These are phyloP conservation scores for Cyprinodon brontotheroides DNA, from an alignment of 2,113 vertebrate species.

Conservation along the genomic window DNA sequence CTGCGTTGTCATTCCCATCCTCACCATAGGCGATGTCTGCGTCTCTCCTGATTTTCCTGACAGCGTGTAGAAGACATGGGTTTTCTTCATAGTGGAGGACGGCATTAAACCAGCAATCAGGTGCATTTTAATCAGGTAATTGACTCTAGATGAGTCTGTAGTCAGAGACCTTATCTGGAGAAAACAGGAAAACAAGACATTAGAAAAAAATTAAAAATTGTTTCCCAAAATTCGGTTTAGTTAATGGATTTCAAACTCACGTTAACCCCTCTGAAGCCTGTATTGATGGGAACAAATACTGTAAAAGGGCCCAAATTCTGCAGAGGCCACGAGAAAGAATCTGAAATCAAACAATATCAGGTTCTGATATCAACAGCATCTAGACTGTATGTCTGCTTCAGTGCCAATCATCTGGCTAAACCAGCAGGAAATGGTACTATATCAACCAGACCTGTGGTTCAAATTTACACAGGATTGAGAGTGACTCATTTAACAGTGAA, in stretches of 20 bases:
- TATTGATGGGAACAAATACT: constrained; percentile 86
- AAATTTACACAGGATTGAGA: too few relatives aligned
- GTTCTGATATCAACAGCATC: neutral
- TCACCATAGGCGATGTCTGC: constrained; percentile 64
- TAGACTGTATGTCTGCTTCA: neutral
- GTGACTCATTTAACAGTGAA: too few relatives aligned
- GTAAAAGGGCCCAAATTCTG: constrained; percentile 90
- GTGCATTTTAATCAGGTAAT: constrained; percentile 88
- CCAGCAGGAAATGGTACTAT: too few relatives aligned
- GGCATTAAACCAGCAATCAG: constrained; percentile 85
- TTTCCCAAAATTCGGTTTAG: neutral
- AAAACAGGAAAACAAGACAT: neutral
- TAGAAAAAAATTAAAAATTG: neutral
- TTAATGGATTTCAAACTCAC: constrained; percentile 49
- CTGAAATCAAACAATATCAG: constrained; percentile 63
- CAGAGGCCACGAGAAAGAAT: constrained; percentile 84
- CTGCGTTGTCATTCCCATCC: too few relatives aligned
- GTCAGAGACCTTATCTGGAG: constrained; percentile 80
- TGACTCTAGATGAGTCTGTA: constrained; percentile 70
- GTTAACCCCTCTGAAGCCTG: constrained; percentile 78
- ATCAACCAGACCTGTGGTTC: too few relatives aligned
- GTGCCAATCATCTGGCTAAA: neutral
- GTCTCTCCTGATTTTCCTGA: constrained; percentile 85
- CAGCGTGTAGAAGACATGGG: constrained; percentile 83
- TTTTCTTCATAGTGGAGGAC: constrained; percentile 77